These are phyloP conservation scores for Lagocephalus sceleratus DNA, from an alignment of 2,797 vertebrate species.

Conservation along the genomic window DNA sequence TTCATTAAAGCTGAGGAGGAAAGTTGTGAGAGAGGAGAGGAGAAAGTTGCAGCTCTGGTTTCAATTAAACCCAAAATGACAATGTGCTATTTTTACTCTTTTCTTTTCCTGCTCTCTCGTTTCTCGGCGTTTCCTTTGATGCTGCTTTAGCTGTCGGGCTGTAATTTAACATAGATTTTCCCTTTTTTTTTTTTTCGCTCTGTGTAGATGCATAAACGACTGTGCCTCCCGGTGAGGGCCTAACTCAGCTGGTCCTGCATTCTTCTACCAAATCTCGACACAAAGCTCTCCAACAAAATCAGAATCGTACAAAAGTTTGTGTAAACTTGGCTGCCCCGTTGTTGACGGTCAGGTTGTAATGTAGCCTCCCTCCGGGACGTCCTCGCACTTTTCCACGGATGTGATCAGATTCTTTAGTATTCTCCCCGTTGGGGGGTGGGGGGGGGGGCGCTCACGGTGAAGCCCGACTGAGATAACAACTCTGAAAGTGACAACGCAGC, in stretches of 20 bases:
- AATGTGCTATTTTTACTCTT: constrained; percentile 49
- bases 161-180: constrained; percentile 52
- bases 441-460: constrained; percentile 19
- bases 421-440: no score
- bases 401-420: no score
- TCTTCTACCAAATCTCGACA: constrained; percentile 42
- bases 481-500: no score
- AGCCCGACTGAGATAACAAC: constrained; percentile 1
- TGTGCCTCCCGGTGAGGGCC: background rate
- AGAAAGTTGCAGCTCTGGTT: constrained; percentile 45
- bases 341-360: constrained; percentile 55
- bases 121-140: constrained; percentile 38
- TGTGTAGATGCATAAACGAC: constrained; percentile 11
- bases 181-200: constrained; percentile 39
- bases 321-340: constrained; percentile 54
- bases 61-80: constrained; percentile 49
- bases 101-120: constrained; percentile 12
- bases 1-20: constrained; percentile 33
- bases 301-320: constrained; percentile 51
- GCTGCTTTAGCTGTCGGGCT: constrained; percentile 34
- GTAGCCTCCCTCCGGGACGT: constrained; percentile 55
- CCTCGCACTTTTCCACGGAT: no score
- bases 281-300: constrained; percentile 34
- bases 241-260: background rate
- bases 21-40: constrained; percentile 26